A percentile compares a stretch with the other conserved stretches of the same genome.
Conservation (phyloP, 2,797 vertebrate species). For the Pipistrellus pygmaeus region DNA sequence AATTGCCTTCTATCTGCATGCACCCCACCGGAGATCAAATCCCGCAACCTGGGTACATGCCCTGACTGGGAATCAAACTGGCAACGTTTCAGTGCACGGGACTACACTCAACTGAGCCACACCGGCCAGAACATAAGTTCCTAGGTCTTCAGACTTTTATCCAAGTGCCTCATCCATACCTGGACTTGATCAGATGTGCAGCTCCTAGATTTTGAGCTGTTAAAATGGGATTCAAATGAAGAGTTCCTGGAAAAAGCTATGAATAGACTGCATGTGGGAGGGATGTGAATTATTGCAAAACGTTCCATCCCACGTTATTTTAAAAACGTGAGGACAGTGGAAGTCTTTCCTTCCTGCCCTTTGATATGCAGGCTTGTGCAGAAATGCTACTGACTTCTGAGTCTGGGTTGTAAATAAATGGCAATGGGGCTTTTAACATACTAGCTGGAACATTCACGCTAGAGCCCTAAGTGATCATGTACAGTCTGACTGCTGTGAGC, state of each 20-base stretch:
- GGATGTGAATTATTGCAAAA: not conserved
- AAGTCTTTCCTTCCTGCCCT: not conserved
- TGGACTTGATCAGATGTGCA: not conserved
- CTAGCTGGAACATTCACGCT: not conserved
- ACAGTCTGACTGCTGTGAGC: not conserved
- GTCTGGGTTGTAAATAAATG: not conserved
- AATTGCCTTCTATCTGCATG: not conserved
- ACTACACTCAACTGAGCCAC: not conserved
- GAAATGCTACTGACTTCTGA: not conserved
- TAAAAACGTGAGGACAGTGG: not conserved
- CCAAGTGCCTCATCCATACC: not conserved
- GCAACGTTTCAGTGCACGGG: not conserved
- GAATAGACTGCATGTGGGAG: not conserved
- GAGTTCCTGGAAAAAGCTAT: not conserved
- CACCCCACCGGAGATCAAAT: not conserved
- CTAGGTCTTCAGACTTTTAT: not conserved
- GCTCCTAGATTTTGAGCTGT: not conserved
- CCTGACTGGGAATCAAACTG: not conserved
- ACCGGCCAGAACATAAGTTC: not conserved
- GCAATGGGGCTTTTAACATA: not conserved
- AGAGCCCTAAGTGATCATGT: not conserved
- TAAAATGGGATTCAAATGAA: not conserved
- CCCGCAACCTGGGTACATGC: not conserved
- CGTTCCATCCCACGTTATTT: not conserved
- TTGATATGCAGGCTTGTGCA: not conserved